Evolutionary conservation across 2,113 vertebrate species (phyloP), one percentile per base, ranked within the genome.

Genomic region (Takifugu bimaculatus): DNA sequence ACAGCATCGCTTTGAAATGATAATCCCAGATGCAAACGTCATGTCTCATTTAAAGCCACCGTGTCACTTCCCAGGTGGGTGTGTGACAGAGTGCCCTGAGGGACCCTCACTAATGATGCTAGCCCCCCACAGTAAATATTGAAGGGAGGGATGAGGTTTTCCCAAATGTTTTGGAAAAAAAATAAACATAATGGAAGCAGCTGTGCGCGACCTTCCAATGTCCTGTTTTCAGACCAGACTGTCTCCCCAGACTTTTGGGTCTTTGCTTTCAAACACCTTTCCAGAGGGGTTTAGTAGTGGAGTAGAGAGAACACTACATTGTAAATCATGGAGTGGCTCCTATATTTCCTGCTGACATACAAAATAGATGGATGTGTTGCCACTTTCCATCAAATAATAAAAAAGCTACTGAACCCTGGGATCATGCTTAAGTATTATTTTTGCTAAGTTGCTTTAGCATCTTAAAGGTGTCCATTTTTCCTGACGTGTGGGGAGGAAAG

Each of bases 21-120:
- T 85, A 89, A 91, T 91, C 68, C 74, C 71, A 77, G 73, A 85
- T 73, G 62, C 81, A 83, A 88, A 83, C 74, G 85, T 88, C 88
- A 80, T 85, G 79, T 88, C 86, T 88, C 82, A 86, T 91, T 88
- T 87, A 88, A 89, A 90, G 85, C 78, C 82, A 85, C 75, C 57
- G 74, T 88, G 87, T 81, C 85, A 85, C 85, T 85, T 85, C 83
- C 82, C 85, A 87, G 82, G 85, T 88, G 82, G 79, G 84, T 75
- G 81, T 77, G 69, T 85, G 85, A 89, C 82, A 82, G 81, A 76
- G 70, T 72, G 70, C 78, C 88, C 86, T 75, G 26, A 74, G 85
- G 85, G 86, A 88, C 78, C 70, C 70, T 73, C 43, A 72, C 77
- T 87, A 86, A 85, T 85, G 87, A 88, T 81, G 76, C 80, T 55